Evolutionary conservation across 2,113 vertebrate species (phyloP).

Genomic region (Acinonyx jubatus): DNA sequence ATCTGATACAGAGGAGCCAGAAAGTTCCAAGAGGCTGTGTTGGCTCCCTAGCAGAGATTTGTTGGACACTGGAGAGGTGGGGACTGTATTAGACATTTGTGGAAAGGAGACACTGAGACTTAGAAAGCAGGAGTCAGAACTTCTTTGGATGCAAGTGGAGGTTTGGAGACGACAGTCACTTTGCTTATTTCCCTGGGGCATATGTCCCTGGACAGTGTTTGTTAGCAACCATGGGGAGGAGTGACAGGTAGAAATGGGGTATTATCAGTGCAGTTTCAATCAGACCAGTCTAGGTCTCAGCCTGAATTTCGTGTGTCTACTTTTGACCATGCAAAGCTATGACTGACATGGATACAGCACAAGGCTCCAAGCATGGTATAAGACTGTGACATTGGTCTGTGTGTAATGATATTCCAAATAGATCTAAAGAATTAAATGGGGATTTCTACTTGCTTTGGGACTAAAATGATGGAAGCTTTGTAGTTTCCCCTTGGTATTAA

Average conservation of each 20-base stretch:
- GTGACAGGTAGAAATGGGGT: neutral
- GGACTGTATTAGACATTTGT: neutral
- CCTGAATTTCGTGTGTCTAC: neutral
- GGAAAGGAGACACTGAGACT: neutral
- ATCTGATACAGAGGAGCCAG: neutral
- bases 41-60: neutral
- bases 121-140: neutral
- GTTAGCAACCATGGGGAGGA: neutral
- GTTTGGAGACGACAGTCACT: neutral
- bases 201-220: neutral
- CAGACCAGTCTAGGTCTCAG: neutral
- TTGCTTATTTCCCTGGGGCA: neutral
- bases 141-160: neutral
- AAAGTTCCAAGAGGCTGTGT: neutral
- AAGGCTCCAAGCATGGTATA: neutral
- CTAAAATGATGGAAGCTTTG: slow-evolving; percentile 26
- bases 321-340: neutral
- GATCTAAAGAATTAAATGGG: neutral
- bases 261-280: neutral
- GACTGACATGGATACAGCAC: neutral
- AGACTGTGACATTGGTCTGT: slow-evolving; percentile 12
- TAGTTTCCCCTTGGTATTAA: neutral
- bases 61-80: neutral
- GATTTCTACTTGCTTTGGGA: slow-evolving; percentile 25
- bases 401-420: slow-evolving; percentile 7